phyloP scores from a whole-genome alignment of 2,113 vertebrate genomes.

The Chaetorhynchus papuensis region DNA sequence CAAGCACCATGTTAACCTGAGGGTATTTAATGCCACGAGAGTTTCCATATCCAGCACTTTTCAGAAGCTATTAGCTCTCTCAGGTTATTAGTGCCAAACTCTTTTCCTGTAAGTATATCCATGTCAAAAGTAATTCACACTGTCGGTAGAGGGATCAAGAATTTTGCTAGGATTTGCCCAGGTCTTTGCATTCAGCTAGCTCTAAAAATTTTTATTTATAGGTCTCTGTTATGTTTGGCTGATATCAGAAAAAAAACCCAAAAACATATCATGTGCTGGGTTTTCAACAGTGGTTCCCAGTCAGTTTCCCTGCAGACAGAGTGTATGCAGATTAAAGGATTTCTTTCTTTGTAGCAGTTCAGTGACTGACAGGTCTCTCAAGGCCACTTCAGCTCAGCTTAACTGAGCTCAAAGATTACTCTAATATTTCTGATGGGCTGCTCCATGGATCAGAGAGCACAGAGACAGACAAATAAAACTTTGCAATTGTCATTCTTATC shows the following conservation, averaged over 20 bases:
- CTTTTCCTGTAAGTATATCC: not conserved
- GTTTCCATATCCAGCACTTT: not conserved
- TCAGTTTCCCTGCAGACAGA: not conserved
- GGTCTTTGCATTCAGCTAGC: not conserved
- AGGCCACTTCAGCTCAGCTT: not conserved
- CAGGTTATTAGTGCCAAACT: not conserved
- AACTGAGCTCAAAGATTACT: not conserved
- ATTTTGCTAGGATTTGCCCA: not conserved
- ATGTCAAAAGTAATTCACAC: not conserved
- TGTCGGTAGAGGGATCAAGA: not conserved
- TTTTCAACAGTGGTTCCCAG: not conserved
- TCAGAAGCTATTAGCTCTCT: not conserved
- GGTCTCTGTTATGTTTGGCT: not conserved
- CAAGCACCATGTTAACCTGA: not conserved
- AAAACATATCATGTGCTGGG: fast-evolving
- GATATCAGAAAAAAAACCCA: not conserved
- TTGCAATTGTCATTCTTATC: not conserved
- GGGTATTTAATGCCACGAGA: not conserved
- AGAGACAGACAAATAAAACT: not conserved
- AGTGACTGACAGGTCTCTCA: not conserved
- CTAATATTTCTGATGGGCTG: not conserved
- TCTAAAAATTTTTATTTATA: not conserved
- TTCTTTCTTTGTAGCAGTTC: not conserved
- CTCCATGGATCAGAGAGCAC: not conserved
- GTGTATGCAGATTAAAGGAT: not conserved